A percentile compares a stretch with the other conserved stretches of the same genome.
Evolutionary conservation across 2,888 invertebrate species (phyloP).

Genomic region (Caenorhabditis sp.): DNA sequence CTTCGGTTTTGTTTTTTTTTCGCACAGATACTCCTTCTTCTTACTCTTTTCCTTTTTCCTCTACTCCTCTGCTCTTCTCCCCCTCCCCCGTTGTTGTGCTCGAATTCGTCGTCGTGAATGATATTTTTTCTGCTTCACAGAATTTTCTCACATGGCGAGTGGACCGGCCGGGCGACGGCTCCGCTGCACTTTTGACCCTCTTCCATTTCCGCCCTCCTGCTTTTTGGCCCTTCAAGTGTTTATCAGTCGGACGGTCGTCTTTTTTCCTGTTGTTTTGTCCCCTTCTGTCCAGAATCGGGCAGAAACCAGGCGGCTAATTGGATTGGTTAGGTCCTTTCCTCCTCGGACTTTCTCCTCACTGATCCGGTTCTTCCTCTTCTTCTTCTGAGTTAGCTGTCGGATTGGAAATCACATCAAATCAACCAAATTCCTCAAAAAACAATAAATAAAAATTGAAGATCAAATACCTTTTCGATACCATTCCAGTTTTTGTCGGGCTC

Average conservation of each 20-base stretch:
- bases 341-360: constrained; percentile 21
- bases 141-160: constrained; percentile 28
- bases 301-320: constrained; percentile 51
- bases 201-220: neutral
- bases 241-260: neutral
- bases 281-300: constrained; percentile 40
- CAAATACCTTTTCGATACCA: neutral
- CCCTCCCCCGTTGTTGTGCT: constrained; percentile 15
- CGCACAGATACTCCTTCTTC: constrained; percentile 41
- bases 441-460: constrained; percentile 11
- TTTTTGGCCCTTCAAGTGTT: constrained; percentile 20
- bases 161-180: constrained; percentile 5
- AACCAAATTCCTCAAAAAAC: constrained; percentile 1
- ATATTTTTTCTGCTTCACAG: constrained; percentile 52
- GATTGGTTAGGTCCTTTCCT: constrained; percentile 43
- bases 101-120: constrained; percentile 47
- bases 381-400: constrained; percentile 27
- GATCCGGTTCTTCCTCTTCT: constrained; percentile 46
- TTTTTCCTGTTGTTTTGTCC: constrained; percentile 30
- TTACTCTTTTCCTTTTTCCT: neutral
- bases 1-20: constrained; percentile 15
- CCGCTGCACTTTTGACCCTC: constrained; percentile 19
- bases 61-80: constrained; percentile 13
- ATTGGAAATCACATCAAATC: constrained; percentile 40
- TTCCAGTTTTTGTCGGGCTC: neutral